These are phyloP conservation scores for Pangasianodon hypophthalmus DNA, from an alignment of 2,113 vertebrate species.

Conservation along the genomic window DNA sequence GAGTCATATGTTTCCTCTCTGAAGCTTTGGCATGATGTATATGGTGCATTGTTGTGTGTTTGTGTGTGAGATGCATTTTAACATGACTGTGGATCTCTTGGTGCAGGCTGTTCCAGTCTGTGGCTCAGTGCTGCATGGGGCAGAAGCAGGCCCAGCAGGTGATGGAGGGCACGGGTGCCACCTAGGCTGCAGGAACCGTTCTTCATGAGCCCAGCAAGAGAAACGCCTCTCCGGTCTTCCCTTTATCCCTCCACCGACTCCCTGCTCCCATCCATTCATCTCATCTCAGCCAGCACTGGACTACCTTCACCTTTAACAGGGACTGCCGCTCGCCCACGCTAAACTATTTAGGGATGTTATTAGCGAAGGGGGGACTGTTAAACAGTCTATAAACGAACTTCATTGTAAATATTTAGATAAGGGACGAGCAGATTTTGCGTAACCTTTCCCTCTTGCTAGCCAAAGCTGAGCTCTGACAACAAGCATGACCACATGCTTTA, in stretches of 20 bases:
- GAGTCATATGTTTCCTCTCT: conserved; percentile 52
- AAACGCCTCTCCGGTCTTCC: conserved; percentile 45
- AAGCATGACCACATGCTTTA: conserved; percentile 53
- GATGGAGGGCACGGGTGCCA: conserved; percentile 98
- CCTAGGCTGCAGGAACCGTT: conserved; percentile 75
- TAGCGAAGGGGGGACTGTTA: conserved; percentile 77
- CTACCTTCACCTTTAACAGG: conserved; percentile 60
- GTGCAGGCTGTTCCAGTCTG: conserved; percentile 94
- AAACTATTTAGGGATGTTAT: conserved; percentile 41
- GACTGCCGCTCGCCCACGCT: conserved; percentile 55
- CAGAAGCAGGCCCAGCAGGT: conserved; percentile 99
- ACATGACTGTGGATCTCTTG: background rate
- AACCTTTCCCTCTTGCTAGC: conserved; percentile 47
- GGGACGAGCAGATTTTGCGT: conserved; percentile 79
- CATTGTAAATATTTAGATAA: conserved; percentile 93
- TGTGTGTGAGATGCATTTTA: background rate
- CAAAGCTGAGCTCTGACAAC: conserved; percentile 49
- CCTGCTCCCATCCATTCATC: conserved; percentile 55
- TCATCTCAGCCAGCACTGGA: conserved; percentile 78
- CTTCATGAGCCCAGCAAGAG: conserved; percentile 63
- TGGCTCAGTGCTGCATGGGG: conserved; percentile 99
- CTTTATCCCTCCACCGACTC: conserved; percentile 55
- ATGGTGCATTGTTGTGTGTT: background rate
- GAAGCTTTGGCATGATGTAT: background rate
- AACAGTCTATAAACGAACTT: conserved; percentile 89